Evolutionary conservation across 2,113 vertebrate genomes (phyloP).

Genomic region (Percopsis transmontana): DNA sequence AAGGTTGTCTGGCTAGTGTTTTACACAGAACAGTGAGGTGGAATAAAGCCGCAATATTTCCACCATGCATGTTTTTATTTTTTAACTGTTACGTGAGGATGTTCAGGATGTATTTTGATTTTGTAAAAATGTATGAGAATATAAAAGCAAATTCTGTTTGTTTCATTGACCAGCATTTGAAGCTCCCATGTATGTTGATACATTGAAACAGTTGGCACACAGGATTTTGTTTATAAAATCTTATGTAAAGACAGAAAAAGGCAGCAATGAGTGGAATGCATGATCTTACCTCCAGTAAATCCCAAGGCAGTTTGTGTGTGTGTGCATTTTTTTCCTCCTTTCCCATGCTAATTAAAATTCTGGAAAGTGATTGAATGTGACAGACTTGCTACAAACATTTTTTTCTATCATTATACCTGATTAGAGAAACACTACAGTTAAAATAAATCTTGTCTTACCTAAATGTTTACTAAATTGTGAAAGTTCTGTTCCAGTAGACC

Average conservation of each 20-base stretch:
- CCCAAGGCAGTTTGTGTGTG: too few relatives aligned
- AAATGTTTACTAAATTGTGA: neutral
- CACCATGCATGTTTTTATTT: too few relatives aligned
- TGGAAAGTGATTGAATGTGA: too few relatives aligned
- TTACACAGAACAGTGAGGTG: too few relatives aligned
- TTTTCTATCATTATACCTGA: too few relatives aligned
- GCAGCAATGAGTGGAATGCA: neutral
- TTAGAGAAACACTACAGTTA: too few relatives aligned
- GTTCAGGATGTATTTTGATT: neutral
- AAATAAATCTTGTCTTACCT: neutral
- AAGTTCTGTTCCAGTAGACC: slow-evolving; percentile 1
- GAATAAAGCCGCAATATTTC: too few relatives aligned
- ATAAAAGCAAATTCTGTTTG: neutral
- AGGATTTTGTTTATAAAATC: neutral
- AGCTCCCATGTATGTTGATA: slow-evolving; percentile 21
- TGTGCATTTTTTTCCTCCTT: too few relatives aligned
- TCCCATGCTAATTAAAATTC: too few relatives aligned
- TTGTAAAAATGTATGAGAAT: neutral
- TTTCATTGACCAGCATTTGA: slow-evolving; percentile 4
- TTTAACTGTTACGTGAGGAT: neutral
- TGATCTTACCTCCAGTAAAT: too few relatives aligned
- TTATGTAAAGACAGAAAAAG: neutral
- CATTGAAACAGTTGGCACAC: slow-evolving; percentile 3
- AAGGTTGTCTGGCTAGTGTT: slow-evolving; percentile 15
- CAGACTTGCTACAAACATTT: too few relatives aligned